Percentiles rank a stretch among this genome's conserved stretches.
These are phyloP conservation scores for Perodicticus potto DNA, from an alignment of 2,797 vertebrate species.

Conservation along the genomic window DNA sequence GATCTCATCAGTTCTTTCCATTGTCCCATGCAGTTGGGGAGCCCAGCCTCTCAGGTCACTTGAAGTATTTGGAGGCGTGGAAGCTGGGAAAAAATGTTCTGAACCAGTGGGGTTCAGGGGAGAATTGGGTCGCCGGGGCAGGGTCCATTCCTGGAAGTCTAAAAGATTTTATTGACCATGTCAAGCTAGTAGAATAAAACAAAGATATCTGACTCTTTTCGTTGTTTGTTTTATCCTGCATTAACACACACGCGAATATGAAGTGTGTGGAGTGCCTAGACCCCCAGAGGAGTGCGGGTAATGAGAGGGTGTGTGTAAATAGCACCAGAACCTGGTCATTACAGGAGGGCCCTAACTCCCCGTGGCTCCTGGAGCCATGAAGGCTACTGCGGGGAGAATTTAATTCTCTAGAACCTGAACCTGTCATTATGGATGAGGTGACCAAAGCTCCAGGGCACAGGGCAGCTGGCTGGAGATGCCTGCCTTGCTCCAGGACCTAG, in stretches of 20 bases:
- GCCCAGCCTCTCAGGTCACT: neutral
- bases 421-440: conserved; percentile 29
- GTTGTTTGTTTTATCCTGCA: neutral
- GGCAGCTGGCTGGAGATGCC: neutral
- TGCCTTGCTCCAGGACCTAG: neutral
- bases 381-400: conserved; percentile 17
- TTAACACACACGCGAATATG: neutral
- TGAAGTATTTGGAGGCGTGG: neutral
- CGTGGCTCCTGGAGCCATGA: conserved; percentile 26
- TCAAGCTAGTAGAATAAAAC: neutral
- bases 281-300: conserved; percentile 36
- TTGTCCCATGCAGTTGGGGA: neutral
- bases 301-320: conserved; percentile 46
- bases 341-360: neutral
- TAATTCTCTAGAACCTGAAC: conserved; percentile 44
- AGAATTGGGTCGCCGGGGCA: conserved; percentile 7
- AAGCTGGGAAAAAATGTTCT: too few species aligned
- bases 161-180: neutral
- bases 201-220: neutral
- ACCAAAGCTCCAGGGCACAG: neutral
- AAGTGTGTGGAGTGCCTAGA: neutral
- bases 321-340: conserved; percentile 37
- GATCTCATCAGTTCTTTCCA: neutral
- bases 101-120: neutral
- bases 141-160: neutral